Evolutionary conservation across 1,140 invertebrate species (phyloP).

Genomic region (Aphidius gifuensis): DNA sequence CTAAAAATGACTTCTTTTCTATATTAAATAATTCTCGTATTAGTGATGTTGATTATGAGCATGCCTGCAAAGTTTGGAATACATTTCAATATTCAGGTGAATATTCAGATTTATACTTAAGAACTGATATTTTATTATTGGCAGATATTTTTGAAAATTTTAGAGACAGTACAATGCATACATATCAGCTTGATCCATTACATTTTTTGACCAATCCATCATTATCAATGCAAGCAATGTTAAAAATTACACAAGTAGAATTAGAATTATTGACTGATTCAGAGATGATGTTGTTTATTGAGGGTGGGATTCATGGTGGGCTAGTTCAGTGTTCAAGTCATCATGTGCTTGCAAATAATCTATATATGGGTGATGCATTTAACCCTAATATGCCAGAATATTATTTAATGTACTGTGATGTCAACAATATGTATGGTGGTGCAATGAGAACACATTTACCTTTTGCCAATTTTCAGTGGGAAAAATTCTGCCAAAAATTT

Average conservation of each 20-base stretch:
- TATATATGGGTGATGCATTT: slow-evolving; percentile 34
- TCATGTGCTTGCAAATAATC: slow-evolving; percentile 52
- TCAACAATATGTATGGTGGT: slow-evolving; percentile 59
- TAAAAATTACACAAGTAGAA: slow-evolving; percentile 43
- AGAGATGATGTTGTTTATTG: slow-evolving; percentile 48
- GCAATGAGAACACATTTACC: slow-evolving; percentile 53
- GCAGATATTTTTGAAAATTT: slow-evolving; percentile 56
- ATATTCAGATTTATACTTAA: slow-evolving; percentile 12
- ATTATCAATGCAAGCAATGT: slow-evolving; percentile 31
- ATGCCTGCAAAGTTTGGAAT: slow-evolving; percentile 13
- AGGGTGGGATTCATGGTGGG: slow-evolving; percentile 45
- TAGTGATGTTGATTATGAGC: slow-evolving; percentile 8
- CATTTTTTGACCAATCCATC: background rate
- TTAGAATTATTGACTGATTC: slow-evolving; percentile 54
- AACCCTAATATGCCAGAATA: slow-evolving; percentile 26
- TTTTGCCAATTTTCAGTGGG: slow-evolving; percentile 50
- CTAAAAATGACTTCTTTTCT: background rate
- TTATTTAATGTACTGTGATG: slow-evolving; percentile 54
- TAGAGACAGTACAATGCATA: slow-evolving; percentile 29
- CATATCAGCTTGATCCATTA: slow-evolving; percentile 42
- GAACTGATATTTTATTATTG: slow-evolving; percentile 11
- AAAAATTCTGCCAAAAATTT: too few relatives aligned
- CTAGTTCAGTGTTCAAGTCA: slow-evolving; percentile 39
- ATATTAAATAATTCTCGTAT: slow-evolving; percentile 1
- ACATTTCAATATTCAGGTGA: slow-evolving; percentile 12